phyloP scores from a whole-genome alignment of 2,113 vertebrate species.

The Fukomys damarensis region DNA sequence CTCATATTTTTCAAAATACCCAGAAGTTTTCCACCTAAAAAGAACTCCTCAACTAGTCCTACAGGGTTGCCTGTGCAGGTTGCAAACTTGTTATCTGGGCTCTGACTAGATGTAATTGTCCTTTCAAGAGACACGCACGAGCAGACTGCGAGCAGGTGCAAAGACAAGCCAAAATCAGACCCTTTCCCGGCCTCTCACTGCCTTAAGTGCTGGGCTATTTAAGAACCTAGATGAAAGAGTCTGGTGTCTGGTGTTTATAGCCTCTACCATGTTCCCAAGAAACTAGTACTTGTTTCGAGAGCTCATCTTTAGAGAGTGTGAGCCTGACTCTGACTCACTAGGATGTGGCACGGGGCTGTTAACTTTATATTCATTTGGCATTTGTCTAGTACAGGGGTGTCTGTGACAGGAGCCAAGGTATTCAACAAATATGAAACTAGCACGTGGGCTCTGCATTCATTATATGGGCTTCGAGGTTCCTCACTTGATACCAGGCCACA shows the following conservation, averaged over 20 bases:
- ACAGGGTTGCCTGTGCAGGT: background rate
- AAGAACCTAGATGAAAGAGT: background rate
- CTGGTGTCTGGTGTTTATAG: background rate
- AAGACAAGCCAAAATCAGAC: background rate
- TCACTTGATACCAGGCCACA: background rate
- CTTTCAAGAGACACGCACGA: background rate
- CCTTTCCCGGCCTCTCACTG: background rate
- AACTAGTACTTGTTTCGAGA: background rate
- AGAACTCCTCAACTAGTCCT: background rate
- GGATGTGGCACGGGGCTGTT: slow-evolving; percentile 8
- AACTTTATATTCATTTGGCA: background rate
- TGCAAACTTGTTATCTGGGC: background rate
- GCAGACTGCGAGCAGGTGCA: background rate
- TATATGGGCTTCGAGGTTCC: background rate
- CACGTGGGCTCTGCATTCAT: background rate
- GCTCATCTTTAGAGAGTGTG: slow-evolving; percentile 17
- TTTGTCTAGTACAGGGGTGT: background rate
- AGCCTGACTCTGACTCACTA: slow-evolving; percentile 47
- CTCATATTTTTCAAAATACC: background rate
- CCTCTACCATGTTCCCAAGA: background rate
- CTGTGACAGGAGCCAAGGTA: background rate
- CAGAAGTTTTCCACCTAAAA: background rate
- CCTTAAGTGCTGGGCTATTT: background rate
- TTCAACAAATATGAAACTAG: background rate
- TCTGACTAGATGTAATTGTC: background rate